Evolutionary conservation across 2,888 invertebrate genomes (phyloP), one percentile per base, ranked within the genome.

Genomic region (Phyto melanocephala): DNA sequence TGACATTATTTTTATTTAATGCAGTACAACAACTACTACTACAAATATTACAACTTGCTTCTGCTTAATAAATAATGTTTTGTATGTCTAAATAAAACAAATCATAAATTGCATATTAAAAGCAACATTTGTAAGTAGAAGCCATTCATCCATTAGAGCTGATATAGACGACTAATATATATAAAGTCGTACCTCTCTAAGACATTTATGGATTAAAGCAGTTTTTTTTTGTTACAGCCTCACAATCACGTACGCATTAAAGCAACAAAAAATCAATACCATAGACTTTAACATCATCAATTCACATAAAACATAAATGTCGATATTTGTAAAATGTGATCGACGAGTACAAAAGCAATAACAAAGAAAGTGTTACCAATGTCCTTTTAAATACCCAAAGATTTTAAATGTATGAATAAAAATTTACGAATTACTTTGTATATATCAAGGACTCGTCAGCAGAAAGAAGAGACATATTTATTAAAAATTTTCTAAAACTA

Each of bases 221-320:
- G 22, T 13, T 24, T 7, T 52, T 11, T 33, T n/a, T 28, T 47
- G 60, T 17, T 15, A 17, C 1, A 24, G 40, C 42, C 42, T 35
- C 28, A 67, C 24, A 24, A 58, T 52, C 72, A 52, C 50, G 79
- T 79, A 79, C 79, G 79, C 72, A 67, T 67, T 56, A 35, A 17
- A 72, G 42, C 42, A 60, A 22, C 6, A 40, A 33, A 56, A 56
- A 56, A 33, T 2, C 33, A 56, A 56, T 17, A 0, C 33, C 11
- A 54, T 33, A 17, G 10, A 13, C 35, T 15, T 58, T 60, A 42
- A 72, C 72, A 62, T 62, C 62, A 77, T 68, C 67, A 79, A 67
- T 24, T 79, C 72, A 4, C 28, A 50, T 67, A 60, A 71, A 60
- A 67, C 67, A 72, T 74, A 79, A 68, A 74, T 74, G 72, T 79